Conservation (phyloP, 2,797 vertebrate species). For the Arnoldichthys spilopterus region DNA sequence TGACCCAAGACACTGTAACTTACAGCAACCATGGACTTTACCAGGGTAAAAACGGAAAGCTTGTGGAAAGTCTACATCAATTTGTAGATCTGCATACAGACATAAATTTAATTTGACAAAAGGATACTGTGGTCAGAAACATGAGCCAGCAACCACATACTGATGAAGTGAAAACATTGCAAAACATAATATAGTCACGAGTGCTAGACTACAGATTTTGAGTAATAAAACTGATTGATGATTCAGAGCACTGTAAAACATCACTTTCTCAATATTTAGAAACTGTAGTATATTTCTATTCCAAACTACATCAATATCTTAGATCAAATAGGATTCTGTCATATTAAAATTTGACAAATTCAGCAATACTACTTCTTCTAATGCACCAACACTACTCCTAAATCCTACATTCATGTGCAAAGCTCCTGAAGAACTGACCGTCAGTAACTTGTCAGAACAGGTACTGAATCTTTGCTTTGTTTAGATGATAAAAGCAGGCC, state of each 20-base stretch:
- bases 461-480: neutral
- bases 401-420: neutral
- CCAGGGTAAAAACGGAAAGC: too few relatives aligned
- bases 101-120: neutral
- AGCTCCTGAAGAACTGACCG: neutral
- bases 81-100: neutral
- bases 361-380: too few relatives aligned
- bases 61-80: neutral
- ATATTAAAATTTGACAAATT: too few relatives aligned
- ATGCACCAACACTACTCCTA: too few relatives aligned
- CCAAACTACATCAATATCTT: too few relatives aligned
- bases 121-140: neutral
- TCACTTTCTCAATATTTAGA: too few relatives aligned
- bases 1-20: neutral
- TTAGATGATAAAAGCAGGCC: constrained; percentile 1
- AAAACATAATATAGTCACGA: neutral
- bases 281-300: too few relatives aligned
- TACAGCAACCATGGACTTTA: too few relatives aligned
- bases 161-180: neutral
- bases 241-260: too few relatives aligned
- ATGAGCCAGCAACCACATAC: neutral
- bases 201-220: neutral
- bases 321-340: too few relatives aligned
- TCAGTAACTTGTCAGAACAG: neutral
- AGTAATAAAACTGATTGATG: neutral